Evolutionary conservation across 2,113 vertebrate species (phyloP).

Genomic region (Tupaia tana): DNA sequence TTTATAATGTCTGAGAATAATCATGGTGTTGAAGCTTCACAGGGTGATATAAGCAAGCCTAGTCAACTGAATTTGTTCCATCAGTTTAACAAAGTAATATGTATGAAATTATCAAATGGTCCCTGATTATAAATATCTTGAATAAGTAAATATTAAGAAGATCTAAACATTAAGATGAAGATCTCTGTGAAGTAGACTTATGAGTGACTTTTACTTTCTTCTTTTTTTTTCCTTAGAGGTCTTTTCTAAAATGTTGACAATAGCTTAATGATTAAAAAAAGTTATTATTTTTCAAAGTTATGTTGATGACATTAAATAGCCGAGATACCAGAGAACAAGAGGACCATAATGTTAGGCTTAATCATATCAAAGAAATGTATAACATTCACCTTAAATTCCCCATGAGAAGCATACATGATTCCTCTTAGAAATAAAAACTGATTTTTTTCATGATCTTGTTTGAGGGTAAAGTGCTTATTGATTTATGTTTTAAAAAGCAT

Average conservation of each 20-base stretch:
- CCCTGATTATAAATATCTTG: slow-evolving; percentile 17
- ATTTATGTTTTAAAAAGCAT: slow-evolving; percentile 50
- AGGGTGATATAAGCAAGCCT: slow-evolving; percentile 5
- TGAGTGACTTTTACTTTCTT: background rate
- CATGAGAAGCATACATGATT: slow-evolving; percentile 21
- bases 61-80: background rate
- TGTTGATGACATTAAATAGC: background rate
- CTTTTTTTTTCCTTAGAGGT: background rate
- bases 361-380: background rate
- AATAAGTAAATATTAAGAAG: slow-evolving; percentile 2
- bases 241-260: slow-evolving; percentile 15
- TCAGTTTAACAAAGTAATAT: slow-evolving; percentile 60
- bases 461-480: slow-evolving; percentile 59
- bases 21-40: background rate
- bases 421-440: background rate
- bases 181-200: background rate
- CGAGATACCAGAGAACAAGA: background rate
- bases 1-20: background rate
- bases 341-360: background rate
- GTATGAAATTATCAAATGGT: slow-evolving; percentile 54
- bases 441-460: slow-evolving; percentile 62
- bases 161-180: background rate
- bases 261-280: slow-evolving; percentile 27
- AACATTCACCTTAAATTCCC: background rate
- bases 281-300: slow-evolving; percentile 24